Evolutionary conservation across 2,113 vertebrate genomes (phyloP).

Genomic region (Upupa epops): DNA sequence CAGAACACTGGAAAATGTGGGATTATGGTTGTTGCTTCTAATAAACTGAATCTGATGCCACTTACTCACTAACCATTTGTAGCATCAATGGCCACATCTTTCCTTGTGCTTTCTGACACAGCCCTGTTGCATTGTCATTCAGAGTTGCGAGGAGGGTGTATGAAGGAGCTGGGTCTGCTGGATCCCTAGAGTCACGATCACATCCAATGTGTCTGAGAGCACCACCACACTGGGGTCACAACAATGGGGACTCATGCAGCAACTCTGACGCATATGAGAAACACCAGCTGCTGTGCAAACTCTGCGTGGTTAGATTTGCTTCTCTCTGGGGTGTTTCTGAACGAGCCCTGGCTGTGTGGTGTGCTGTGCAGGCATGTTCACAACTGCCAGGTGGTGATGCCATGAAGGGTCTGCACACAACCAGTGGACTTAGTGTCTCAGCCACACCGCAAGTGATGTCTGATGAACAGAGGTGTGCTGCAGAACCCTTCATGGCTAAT

Average conservation of each 20-base stretch:
- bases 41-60: background rate
- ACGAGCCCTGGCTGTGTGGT: fast-evolving
- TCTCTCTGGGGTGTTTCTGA: background rate
- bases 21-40: background rate
- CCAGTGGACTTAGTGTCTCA: background rate
- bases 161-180: background rate
- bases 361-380: background rate
- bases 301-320: background rate
- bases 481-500: background rate
- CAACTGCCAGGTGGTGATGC: background rate
- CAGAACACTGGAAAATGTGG: background rate
- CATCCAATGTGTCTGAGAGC: background rate
- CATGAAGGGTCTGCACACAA: background rate
- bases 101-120: background rate
- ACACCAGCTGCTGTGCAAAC: background rate
- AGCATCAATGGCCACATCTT: background rate
- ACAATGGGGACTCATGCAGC: background rate
- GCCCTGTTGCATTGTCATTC: background rate
- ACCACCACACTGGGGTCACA: background rate
- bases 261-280: background rate
- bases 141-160: background rate
- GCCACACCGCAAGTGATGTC: background rate
- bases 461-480: background rate
- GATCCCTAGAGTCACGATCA: background rate
- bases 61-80: background rate